Evolutionary conservation across 2,797 vertebrate genomes (phyloP), one percentile per base, ranked within the genome.

Genomic region (Channallabes apus): DNA sequence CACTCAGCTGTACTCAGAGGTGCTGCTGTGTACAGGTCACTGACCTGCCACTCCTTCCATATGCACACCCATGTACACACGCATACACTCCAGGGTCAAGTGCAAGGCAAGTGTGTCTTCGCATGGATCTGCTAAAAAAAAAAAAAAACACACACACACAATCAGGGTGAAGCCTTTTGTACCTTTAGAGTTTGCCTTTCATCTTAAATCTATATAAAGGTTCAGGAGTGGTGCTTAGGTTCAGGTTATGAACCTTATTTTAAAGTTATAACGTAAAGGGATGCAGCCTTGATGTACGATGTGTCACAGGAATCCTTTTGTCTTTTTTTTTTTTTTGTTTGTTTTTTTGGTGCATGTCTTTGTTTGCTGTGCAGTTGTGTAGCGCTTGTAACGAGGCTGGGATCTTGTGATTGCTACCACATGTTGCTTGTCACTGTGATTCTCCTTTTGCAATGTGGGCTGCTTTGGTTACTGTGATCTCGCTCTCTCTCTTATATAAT

Each of bases 361-460:
- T 67, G 67, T 78, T 84, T 86, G 82, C 59, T 41, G 29, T 80
- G 75, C 69, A 82, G 69, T 77, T 84, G 84, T 87, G 84, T 80
- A 54, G 76, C 18, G 83, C 82, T 77, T 86, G 82, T 85, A 82
- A 77, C 82, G 71, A 80, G 71, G 88, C 86, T 89, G 87, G 88
- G 88, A 93, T 90, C 91, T 92, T 89, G 84, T 80, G 86, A 91
- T 92, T 84, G 89, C 93, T 91, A 89, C 90, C 86, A 90, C 73
- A 88, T 87, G 87, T 86, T 84, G 93, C 89, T 93, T 84, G 88
- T 87, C 82, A 59, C 78, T 62, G 51, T 84, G 82, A 64, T 84
- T 93, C 93, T 94, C 93, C 89, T 91, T 90, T 93, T 93, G 91
- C 90, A 92, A 93, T 94, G 94, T 95, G 95, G 94, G 94, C 92